Base-by-base conservation (phyloP, 2,113 vertebrate species). In the Coturnix japonica region DNA sequence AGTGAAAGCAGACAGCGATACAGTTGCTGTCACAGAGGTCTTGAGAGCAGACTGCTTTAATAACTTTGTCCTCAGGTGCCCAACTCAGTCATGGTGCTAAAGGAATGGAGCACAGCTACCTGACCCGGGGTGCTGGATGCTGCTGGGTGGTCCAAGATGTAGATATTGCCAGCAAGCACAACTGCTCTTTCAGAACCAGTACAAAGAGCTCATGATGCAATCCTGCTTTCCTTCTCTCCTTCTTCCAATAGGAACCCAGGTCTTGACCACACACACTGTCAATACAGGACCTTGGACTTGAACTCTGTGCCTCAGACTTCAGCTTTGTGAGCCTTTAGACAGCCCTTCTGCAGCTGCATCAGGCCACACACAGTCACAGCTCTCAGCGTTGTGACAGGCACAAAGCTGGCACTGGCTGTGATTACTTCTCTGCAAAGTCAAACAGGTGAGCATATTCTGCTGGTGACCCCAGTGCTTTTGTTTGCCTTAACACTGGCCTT, bases 21-120 rank as follows among this genome's bases (percentile, higher is more conserved):
- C 0, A 0, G 73, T 16, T 0, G 0, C 86, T 72, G 77, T 64
- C 35, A 16, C 5, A 2, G 1, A 7, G 54, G 44, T 57, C 39
- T 25, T 4, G 31, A 66, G 69, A 75, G 46, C 56, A 33, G 28
- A 8, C 14, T 28, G 49, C 79, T 77, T 61, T 7, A 22, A 18
- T 30, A 43, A 10, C 35, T 11, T 33, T 43, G 44, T 25, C 65
- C 21, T 7, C 33, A 10, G 67, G 49, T 73, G 59, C 39, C 44
- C 67, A 63, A 4, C 56, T 83, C 51, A 41, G 59, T 19, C 33
- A 22, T 43, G 6, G 7, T 23, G 63, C 53, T 51, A 3, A 0
- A 31, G 74, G n/a, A 54, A 51, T 35, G 56, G 28, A 77, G 43
- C 13, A 6, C 39, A 75, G 53, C 25, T 80, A 30, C 87, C 54